These are phyloP conservation scores for Bombus ignitus DNA, from an alignment of 1,140 invertebrate genomes.

Conservation along the genomic window DNA sequence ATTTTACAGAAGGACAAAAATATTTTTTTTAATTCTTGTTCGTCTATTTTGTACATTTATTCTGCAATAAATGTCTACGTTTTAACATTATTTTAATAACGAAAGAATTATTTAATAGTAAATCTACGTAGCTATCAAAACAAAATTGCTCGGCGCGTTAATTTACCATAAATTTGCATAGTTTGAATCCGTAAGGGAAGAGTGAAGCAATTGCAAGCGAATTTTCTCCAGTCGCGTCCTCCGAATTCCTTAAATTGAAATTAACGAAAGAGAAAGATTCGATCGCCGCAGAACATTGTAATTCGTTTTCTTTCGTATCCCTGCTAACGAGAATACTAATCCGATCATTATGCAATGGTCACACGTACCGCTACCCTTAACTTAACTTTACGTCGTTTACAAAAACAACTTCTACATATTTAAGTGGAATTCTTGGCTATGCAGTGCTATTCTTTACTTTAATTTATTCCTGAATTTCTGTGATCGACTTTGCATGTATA, in stretches of 20 bases:
- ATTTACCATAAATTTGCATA: constrained; percentile 12
- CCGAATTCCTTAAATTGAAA: constrained; percentile 6
- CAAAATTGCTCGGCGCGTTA: neutral
- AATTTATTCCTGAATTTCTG: neutral
- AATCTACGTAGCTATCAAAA: neutral
- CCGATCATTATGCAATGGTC: constrained; percentile 7
- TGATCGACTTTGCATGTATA: neutral
- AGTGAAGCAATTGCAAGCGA: neutral
- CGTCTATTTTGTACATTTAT: no score
- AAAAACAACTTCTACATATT: constrained; percentile 4
- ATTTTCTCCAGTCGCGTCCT: neutral
- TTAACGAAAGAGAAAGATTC: constrained; percentile 19
- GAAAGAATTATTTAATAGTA: neutral
- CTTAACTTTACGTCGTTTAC: neutral
- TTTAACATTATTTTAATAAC: neutral
- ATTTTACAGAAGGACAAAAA: neutral
- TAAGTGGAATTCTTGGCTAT: neutral
- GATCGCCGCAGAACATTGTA: neutral
- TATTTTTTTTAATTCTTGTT: neutral
- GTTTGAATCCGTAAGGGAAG: neutral
- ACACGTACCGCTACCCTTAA: constrained; percentile 4
- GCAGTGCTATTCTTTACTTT: neutral
- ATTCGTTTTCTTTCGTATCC: constrained; percentile 19
- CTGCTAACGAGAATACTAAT: constrained; percentile 19
- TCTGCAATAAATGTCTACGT: neutral